Conservation (phyloP, 2,113 vertebrate species). For the Hystrix brachyura region DNA sequence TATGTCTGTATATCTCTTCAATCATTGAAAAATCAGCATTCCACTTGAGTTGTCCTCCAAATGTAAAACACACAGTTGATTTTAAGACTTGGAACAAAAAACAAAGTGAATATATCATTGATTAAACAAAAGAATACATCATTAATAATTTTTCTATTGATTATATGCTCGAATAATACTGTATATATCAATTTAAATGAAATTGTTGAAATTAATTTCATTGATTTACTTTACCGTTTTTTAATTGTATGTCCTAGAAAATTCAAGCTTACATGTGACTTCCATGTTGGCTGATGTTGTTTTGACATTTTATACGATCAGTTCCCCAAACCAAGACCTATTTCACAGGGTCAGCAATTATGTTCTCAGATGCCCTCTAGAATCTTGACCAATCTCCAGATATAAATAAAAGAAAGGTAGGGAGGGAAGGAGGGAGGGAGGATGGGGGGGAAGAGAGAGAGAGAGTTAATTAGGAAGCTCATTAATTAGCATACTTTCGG, state of each 20-base stretch:
- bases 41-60: neutral
- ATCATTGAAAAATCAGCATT: conserved; percentile 41
- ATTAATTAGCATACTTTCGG: conserved; percentile 58
- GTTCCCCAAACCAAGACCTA: neutral
- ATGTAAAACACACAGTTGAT: neutral
- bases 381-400: conserved; percentile 6
- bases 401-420: neutral
- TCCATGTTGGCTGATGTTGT: neutral
- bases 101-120: neutral
- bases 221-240: conserved; percentile 10
- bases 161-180: neutral
- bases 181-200: neutral
- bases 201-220: conserved; percentile 18
- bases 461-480: conserved; percentile 28
- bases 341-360: neutral
- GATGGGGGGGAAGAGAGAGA: neutral
- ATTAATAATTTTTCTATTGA: conserved; percentile 42
- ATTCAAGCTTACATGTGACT: neutral
- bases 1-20: neutral
- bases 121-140: neutral
- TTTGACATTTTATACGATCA: neutral
- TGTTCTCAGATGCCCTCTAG: conserved; percentile 3
- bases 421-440: neutral
- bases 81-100: neutral
- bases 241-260: conserved; percentile 33